These are phyloP conservation scores for Platerodrilus igneus DNA, from an alignment of 2,888 invertebrate genomes.

Conservation along the genomic window DNA sequence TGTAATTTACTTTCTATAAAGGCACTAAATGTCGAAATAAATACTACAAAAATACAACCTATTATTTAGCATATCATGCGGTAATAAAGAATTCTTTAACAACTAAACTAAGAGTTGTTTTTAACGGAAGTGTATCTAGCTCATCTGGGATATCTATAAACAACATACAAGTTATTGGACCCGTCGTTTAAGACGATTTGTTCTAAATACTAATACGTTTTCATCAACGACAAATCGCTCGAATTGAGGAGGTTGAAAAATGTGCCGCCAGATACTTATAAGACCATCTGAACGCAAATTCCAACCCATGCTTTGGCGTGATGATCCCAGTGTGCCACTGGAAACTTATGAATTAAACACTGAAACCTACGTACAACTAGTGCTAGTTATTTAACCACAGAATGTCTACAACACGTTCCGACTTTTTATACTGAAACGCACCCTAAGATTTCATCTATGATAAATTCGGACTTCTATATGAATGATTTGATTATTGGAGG, in stretches of 20 bases:
- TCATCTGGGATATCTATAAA: constrained; percentile 20
- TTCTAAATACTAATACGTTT: constrained; percentile 27
- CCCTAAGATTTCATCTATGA: constrained; percentile 1
- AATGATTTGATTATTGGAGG: constrained; percentile 13
- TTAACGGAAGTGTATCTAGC: constrained; percentile 11
- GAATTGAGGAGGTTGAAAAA: constrained; percentile 31
- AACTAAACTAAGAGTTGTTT: constrained; percentile 19
- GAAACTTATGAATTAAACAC: constrained; percentile 23
- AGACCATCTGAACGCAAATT: constrained; percentile 20
- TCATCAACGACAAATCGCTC: constrained; percentile 23
- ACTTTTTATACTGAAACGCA: not conserved
- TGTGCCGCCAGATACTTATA: constrained; percentile 28
- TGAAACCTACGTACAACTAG: constrained; percentile 28
- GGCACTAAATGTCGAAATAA: too few relatives aligned
- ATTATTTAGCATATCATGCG: constrained; percentile 13
- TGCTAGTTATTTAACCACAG: constrained; percentile 26
- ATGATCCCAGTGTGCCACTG: constrained; percentile 13
- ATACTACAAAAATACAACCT: constrained; percentile 5
- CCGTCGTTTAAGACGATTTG: constrained; percentile 22
- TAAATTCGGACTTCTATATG: constrained; percentile 14
- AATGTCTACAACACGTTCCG: constrained; percentile 21
- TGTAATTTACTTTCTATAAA: too few relatives aligned
- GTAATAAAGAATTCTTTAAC: constrained; percentile 17
- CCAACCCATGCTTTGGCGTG: constrained; percentile 31
- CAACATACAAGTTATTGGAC: constrained; percentile 16